Conservation (phyloP, 2,113 vertebrate species). For the Rhea americana region DNA sequence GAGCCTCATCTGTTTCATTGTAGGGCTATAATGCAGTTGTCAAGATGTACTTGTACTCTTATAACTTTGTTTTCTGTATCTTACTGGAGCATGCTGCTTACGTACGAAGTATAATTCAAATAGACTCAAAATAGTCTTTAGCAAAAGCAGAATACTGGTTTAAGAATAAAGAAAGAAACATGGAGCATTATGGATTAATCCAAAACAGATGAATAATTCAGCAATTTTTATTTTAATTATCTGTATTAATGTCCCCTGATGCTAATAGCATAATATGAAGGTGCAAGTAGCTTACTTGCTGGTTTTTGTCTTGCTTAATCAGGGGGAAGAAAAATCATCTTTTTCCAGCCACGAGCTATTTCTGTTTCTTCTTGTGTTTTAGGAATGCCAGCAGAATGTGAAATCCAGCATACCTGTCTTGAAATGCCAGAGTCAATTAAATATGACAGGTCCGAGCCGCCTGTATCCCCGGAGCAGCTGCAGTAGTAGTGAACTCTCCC, state of each 20-base stretch:
- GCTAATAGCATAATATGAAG: background rate
- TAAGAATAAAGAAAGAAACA: background rate
- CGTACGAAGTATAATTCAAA: slow-evolving; percentile 52
- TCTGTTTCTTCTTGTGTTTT: slow-evolving; percentile 51
- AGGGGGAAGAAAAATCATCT: background rate
- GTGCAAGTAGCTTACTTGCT: background rate
- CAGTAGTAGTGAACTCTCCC: slow-evolving; percentile 90
- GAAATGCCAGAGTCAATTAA: slow-evolving; percentile 84
- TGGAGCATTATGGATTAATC: background rate
- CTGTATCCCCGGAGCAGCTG: slow-evolving; percentile 88
- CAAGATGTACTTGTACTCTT: slow-evolving; percentile 68
- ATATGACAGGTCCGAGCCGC: slow-evolving; percentile 66
- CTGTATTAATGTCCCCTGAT: background rate
- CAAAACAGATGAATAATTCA: background rate
- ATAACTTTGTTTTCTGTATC: slow-evolving; percentile 63
- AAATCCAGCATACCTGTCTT: slow-evolving; percentile 77
- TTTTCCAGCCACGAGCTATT: background rate
- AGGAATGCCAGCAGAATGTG: slow-evolving; percentile 84
- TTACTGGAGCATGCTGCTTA: slow-evolving; percentile 32
- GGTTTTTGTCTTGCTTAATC: slow-evolving; percentile 29
- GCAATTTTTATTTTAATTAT: background rate
- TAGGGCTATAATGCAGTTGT: slow-evolving; percentile 72
- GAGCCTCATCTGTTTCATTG: slow-evolving; percentile 75
- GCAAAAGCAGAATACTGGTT: slow-evolving; percentile 4
- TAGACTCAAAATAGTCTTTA: slow-evolving; percentile 24